Conservation (phyloP, 2,797 vertebrate species). For the Zalophus californianus region DNA sequence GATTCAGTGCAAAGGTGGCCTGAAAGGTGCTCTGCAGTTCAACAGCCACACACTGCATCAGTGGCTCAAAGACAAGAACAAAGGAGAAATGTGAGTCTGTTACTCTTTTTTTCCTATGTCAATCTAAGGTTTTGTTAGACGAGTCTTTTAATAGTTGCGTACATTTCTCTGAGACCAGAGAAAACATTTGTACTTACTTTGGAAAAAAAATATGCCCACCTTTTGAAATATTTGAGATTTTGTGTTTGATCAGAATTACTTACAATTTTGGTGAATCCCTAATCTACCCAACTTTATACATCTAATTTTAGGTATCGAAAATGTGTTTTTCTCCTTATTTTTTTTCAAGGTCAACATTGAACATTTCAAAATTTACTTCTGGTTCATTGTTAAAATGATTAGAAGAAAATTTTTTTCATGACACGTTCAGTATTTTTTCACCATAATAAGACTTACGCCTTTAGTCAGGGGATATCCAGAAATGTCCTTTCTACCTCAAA, state of each 20-base stretch:
- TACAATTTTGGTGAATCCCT: conserved; percentile 39
- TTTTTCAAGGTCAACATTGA: not conserved
- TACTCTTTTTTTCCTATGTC: not conserved
- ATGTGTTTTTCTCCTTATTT: conserved; percentile 30
- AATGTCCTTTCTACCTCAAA: conserved; percentile 29
- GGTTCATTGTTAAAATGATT: conserved; percentile 32
- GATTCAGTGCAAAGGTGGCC: conserved; percentile 92
- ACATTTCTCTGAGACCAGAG: not conserved
- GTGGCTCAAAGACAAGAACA: conserved; percentile 94
- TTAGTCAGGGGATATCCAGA: conserved; percentile 45
- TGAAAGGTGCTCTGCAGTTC: conserved; percentile 92
- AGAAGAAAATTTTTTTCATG: conserved; percentile 39
- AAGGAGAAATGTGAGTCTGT: conserved; percentile 90
- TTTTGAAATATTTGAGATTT: conserved; percentile 39
- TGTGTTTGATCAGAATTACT: conserved; percentile 49
- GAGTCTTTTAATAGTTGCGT: not conserved
- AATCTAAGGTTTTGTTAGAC: not conserved
- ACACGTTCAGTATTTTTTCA: conserved; percentile 29
- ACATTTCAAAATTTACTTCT: conserved; percentile 42
- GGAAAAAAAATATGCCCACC: not conserved
- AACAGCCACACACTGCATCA: conserved; percentile 92
- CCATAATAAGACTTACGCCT: not conserved
- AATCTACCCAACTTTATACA: not conserved
- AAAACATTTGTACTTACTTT: not conserved
- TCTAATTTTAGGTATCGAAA: not conserved